Percentiles rank a stretch among this genome's conserved stretches.
Evolutionary conservation across 2,888 invertebrate species (phyloP).

Genomic region (Coenonympha arcania): DNA sequence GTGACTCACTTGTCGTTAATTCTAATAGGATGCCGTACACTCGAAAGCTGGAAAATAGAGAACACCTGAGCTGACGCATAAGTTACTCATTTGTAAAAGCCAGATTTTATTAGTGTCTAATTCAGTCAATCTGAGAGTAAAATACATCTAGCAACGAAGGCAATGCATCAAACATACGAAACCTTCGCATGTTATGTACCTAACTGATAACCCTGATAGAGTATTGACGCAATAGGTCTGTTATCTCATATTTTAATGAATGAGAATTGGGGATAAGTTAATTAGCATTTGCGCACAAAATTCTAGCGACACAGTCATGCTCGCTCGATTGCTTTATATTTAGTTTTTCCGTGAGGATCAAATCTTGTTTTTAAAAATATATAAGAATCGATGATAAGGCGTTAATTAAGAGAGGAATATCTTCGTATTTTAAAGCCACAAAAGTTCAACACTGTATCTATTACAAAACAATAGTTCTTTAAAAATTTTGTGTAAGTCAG

Average conservation of each 20-base stretch:
- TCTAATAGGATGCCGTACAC: slow-evolving; percentile 11
- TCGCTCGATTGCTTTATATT: not conserved
- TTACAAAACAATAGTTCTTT: too few species aligned
- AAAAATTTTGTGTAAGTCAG: too few species aligned
- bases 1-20: slow-evolving; percentile 17
- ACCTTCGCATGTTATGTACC: not conserved
- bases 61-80: slow-evolving; percentile 20
- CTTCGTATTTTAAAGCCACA: too few species aligned
- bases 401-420: too few species aligned
- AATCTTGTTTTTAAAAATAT: too few species aligned
- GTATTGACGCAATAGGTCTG: slow-evolving; percentile 12
- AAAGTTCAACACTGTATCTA: too few species aligned
- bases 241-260: slow-evolving; percentile 20
- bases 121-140: not conserved
- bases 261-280: slow-evolving; percentile 19
- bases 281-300: slow-evolving; percentile 16
- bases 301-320: not conserved
- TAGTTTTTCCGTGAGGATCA: not conserved
- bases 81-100: not conserved
- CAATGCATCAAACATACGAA: not conserved
- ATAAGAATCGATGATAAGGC: too few species aligned
- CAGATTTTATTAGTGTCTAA: not conserved
- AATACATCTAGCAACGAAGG: too few species aligned
- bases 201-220: slow-evolving; percentile 9
- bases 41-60: slow-evolving; percentile 15